Conservation (phyloP, 2,888 invertebrate genomes). For the Melinaea marsaeus region DNA sequence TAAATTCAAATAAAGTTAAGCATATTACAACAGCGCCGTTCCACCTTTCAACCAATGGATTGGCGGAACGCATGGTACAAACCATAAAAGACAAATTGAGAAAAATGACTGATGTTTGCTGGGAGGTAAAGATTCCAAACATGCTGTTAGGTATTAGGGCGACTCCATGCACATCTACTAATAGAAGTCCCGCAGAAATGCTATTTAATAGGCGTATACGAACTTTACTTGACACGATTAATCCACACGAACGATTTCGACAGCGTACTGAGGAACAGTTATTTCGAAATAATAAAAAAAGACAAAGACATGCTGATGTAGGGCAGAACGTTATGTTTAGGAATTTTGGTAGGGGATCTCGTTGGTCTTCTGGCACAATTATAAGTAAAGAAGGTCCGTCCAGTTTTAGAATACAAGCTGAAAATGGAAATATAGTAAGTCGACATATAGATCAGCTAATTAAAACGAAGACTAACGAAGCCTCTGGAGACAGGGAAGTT, state of each 20-base stretch:
- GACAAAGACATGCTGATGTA: too few species aligned
- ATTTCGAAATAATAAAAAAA: too few species aligned
- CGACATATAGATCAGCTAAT: too few species aligned
- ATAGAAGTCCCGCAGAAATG: conserved; percentile 24
- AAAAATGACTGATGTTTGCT: conserved; percentile 22
- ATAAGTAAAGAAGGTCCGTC: too few species aligned
- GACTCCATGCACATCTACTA: conserved; percentile 22
- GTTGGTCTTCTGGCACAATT: too few species aligned
- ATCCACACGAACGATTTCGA: conserved; percentile 15
- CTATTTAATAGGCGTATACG: conserved; percentile 24
- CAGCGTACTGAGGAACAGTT: too few species aligned
- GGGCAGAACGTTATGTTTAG: too few species aligned
- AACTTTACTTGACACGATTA: conserved; percentile 21
- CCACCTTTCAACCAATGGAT: conserved; percentile 31
- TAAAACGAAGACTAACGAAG: too few species aligned
- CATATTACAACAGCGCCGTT: conserved; percentile 30
- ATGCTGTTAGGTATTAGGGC: conserved; percentile 11
- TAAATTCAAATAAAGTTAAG: conserved; percentile 24
- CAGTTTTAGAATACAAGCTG: too few species aligned
- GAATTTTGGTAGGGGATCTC: too few species aligned
- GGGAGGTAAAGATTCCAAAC: conserved; percentile 24
- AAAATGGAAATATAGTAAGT: too few species aligned
- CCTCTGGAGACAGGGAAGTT: too few species aligned
- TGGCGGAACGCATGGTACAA: conserved; percentile 31
- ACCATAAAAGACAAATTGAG: conserved; percentile 29